Base-by-base conservation (phyloP, 2,113 vertebrate genomes). In the Perognathus longimembris region DNA sequence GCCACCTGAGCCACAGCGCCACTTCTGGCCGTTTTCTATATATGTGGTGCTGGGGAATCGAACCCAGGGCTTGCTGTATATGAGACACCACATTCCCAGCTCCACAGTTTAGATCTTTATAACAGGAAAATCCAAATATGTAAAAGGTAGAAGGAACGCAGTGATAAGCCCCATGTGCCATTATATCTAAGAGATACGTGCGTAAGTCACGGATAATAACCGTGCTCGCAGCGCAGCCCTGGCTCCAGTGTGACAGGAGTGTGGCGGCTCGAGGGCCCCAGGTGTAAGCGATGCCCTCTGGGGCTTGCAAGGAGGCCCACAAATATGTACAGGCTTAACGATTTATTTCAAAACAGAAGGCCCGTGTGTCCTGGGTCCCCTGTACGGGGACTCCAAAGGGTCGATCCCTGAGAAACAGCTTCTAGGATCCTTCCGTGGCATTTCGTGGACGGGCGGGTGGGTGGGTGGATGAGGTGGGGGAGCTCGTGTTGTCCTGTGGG, bases 281-380 rank as follows among this genome's bases (percentile, higher is more conserved):
- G 86, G 77, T n/a, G 3, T 34, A 59, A 80, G 20, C 38, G 75
- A 40, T 32, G 26, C 70, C 38, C 6, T 11, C 11, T 22, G 30
- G 24, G 38, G 78, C 17, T 66, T 79, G 17, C 28, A n/a, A 70
- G 59, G 45, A 89, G 7, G 4, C 40, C 50, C 45, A 26, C 67
- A 92, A 54, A 71, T 71, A n/a, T 32, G 84, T 70, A 11, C 59
- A 69, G 17, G 32, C 45, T 94, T 67, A 90, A 92, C 67, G 81
- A 85, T 80, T 92, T 80, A 63, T 75, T 93, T 89, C 30, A 69
- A 42, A 91, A 81, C 71, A 91, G 54, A 84, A 59, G 30, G 6
- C 36, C 9, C 42, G 59, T 64, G 54, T 45, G 66, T 61, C 74
- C 57, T 24, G 9, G 4, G 50, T 34, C 70, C 32, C 32, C 18